Evolutionary conservation across 2,888 invertebrate species (phyloP).

Genomic region (Ormyrus labotus): DNA sequence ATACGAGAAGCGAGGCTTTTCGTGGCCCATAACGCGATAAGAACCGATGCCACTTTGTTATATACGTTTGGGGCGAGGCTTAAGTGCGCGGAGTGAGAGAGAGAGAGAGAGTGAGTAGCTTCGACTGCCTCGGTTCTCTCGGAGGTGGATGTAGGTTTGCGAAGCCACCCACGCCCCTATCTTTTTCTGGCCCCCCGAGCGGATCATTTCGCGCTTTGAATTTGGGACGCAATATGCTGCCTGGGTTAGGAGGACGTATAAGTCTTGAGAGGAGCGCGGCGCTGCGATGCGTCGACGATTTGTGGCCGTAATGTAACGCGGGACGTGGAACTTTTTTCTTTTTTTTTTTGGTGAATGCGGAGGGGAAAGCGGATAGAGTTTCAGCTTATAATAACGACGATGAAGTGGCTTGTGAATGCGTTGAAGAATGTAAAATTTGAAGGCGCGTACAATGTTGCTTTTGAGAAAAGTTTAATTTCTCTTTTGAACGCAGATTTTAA

Average conservation of each 20-base stretch:
- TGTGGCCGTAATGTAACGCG: no score
- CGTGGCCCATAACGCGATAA: constrained; percentile 70
- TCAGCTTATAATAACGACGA: no score
- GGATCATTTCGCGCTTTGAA: constrained; percentile 71
- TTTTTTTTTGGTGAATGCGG: no score
- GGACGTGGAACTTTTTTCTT: no score
- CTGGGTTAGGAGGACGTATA: not conserved
- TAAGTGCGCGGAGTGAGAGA: constrained; percentile 64
- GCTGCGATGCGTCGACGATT: not conserved
- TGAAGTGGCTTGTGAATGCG: no score
- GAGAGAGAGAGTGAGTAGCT: no score
- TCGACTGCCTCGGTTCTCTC: no score
- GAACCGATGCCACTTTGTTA: constrained; percentile 74
- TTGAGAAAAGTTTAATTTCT: no score
- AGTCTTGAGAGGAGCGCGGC: not conserved
- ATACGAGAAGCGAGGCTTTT: not conserved
- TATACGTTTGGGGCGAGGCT: constrained; percentile 55
- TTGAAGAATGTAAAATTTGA: no score
- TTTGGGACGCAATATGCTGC: constrained; percentile 60
- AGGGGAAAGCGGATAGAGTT: no score
- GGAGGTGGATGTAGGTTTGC: not conserved
- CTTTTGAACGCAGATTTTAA: no score
- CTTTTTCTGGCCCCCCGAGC: constrained; percentile 56
- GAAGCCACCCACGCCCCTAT: constrained; percentile 52
- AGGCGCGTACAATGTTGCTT: no score